A percentile compares a stretch with the other conserved stretches of the same genome.
Conservation (phyloP, 2,888 invertebrate genomes). For the Rotaria macrura region DNA sequence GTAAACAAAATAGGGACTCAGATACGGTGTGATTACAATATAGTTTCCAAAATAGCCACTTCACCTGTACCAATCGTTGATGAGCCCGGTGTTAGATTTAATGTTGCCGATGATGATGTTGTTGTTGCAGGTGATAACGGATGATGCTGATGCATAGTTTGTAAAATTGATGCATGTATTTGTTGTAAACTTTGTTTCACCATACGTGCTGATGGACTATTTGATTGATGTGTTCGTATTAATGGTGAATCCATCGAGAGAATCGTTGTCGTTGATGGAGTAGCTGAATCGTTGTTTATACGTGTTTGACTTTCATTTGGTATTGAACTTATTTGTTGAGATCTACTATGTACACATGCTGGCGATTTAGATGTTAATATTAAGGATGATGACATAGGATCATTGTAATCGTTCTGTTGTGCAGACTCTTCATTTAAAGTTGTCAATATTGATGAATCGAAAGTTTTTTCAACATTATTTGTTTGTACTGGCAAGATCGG, state of each 20-base stretch:
- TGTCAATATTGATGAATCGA: background rate
- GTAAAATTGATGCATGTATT: constrained; percentile 4
- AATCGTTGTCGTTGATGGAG: background rate
- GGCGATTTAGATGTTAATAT: background rate
- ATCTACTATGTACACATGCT: background rate
- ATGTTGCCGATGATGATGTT: background rate
- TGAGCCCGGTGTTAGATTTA: background rate
- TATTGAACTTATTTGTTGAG: background rate
- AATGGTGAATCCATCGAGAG: background rate
- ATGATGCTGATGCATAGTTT: background rate
- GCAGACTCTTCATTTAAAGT: background rate
- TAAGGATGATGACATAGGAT: background rate
- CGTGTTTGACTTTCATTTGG: background rate
- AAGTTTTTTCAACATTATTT: background rate
- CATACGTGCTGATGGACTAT: background rate
- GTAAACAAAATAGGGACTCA: background rate
- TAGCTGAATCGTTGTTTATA: background rate
- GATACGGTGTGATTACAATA: background rate
- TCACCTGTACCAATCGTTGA: background rate
- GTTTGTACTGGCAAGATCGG: background rate
- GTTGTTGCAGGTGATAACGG: background rate
- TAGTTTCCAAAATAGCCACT: constrained; percentile 16
- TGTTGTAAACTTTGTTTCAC: constrained; percentile 5
- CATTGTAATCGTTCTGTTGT: background rate
- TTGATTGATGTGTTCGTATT: background rate